Conservation (phyloP, 1,140 invertebrate species). For the Heterodera schachtii region DNA sequence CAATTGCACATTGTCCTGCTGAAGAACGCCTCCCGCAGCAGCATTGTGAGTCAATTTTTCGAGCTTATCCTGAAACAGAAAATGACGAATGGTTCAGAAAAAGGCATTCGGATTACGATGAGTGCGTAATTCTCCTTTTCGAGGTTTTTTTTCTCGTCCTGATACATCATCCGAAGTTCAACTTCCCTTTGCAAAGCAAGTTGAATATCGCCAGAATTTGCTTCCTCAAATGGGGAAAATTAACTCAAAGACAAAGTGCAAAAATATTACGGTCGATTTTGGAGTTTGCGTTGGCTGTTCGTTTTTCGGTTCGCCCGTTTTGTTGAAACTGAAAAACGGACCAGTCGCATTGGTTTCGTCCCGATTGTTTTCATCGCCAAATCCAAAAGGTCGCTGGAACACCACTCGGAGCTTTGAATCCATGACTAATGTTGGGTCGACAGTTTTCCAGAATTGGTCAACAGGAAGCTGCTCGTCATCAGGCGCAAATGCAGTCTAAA, state of each 20-base stretch:
- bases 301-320: background rate
- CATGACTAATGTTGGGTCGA: conserved; percentile 51
- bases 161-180: conserved; percentile 45
- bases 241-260: background rate
- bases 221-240: background rate
- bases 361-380: background rate
- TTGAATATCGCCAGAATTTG: background rate
- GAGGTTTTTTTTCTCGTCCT: conserved; percentile 42
- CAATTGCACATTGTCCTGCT: conserved; percentile 23
- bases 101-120: conserved; percentile 17
- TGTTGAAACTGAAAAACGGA: background rate
- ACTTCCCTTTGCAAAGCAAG: conserved; percentile 34
- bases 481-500: conserved; percentile 49
- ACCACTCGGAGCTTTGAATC: conserved; percentile 61
- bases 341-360: background rate
- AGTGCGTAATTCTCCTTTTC: conserved; percentile 37
- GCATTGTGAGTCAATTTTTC: conserved; percentile 35
- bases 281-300: background rate
- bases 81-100: background rate
- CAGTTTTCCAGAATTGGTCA: conserved; percentile 54
- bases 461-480: conserved; percentile 45
- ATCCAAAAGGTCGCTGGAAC: conserved; percentile 31
- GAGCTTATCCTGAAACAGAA: conserved; percentile 19
- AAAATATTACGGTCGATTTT: background rate
- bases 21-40: background rate